Conservation (phyloP, 2,888 invertebrate genomes). For the Melieria crassipennis region DNA sequence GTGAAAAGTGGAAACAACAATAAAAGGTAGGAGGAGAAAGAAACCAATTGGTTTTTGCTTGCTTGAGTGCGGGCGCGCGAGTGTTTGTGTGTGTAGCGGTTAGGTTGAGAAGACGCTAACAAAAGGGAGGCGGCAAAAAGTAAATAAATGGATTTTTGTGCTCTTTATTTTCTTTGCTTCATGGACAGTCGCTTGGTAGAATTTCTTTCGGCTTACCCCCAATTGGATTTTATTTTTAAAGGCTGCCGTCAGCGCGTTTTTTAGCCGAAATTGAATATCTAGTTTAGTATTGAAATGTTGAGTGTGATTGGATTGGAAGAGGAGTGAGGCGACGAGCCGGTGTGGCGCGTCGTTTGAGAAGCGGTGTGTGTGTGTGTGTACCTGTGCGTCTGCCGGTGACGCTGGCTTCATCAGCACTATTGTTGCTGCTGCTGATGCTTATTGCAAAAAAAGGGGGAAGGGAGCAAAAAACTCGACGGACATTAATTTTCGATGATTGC, state of each 20-base stretch:
- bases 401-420: neutral
- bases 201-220: neutral
- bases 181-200: too few relatives aligned
- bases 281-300: too few relatives aligned
- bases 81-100: neutral
- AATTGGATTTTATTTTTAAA: slow-evolving; percentile 54
- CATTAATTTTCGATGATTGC: too few relatives aligned
- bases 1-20: neutral
- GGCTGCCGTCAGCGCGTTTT: slow-evolving; percentile 48
- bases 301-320: neutral
- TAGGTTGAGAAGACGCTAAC: slow-evolving; percentile 35
- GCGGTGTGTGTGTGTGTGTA: slow-evolving; percentile 39
- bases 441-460: too few relatives aligned
- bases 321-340: neutral
- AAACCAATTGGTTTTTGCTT: slow-evolving; percentile 14
- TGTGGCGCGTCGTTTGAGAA: slow-evolving; percentile 40
- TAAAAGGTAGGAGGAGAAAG: slow-evolving; percentile 22
- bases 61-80: slow-evolving; percentile 1
- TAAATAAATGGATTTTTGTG: slow-evolving; percentile 37
- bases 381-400: neutral
- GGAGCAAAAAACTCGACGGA: too few relatives aligned
- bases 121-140: slow-evolving; percentile 44
- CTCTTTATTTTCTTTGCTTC: neutral
- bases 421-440: too few relatives aligned
- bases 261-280: neutral